A percentile compares a stretch with the other conserved stretches of the same genome.
Conservation (phyloP, 1,140 invertebrate genomes). For the Bombus turneri region DNA sequence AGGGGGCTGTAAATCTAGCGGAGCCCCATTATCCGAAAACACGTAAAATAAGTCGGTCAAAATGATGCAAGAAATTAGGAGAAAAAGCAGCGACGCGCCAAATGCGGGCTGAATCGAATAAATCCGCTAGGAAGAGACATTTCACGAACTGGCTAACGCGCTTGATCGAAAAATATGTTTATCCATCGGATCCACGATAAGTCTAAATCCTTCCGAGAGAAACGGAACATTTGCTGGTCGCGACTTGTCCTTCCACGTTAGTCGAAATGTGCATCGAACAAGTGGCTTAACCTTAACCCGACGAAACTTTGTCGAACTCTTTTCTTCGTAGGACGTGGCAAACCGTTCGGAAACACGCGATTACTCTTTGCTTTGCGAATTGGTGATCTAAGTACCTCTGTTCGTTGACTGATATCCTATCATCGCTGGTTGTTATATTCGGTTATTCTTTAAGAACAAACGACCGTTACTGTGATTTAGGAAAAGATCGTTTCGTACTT, state of each 20-base stretch:
- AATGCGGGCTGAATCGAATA: background rate
- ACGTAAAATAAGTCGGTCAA: constrained; percentile 28
- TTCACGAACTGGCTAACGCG: constrained; percentile 16
- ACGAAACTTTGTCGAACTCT: background rate
- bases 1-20: constrained; percentile 12
- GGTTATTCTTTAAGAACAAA: background rate
- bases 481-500: background rate
- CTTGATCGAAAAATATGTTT: constrained; percentile 54
- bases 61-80: constrained; percentile 23
- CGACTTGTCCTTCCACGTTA: background rate
- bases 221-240: background rate
- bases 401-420: too few species aligned
- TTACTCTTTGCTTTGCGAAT: background rate
- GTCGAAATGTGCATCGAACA: background rate
- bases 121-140: background rate
- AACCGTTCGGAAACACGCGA: background rate
- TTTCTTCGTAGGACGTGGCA: background rate
- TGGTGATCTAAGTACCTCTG: background rate
- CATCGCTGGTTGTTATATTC: background rate
- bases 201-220: constrained; percentile 15
- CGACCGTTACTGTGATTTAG: background rate
- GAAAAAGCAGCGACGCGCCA: background rate
- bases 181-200: background rate
- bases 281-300: background rate
- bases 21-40: constrained; percentile 28